These are phyloP conservation scores for Cetonia aurata DNA, from an alignment of 2,888 invertebrate species.

Conservation along the genomic window DNA sequence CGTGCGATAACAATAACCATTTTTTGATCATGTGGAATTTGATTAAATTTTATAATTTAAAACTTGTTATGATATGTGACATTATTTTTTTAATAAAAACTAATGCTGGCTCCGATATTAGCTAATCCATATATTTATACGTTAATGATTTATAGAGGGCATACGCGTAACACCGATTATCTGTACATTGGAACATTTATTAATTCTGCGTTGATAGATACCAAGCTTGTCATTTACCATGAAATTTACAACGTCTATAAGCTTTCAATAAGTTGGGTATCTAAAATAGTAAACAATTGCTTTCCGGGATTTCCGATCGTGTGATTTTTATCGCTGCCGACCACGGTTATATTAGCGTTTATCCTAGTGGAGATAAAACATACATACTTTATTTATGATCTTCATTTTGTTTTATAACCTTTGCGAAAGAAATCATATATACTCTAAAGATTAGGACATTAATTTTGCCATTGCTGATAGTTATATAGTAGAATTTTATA, in stretches of 20 bases:
- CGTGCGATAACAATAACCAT: too few species aligned
- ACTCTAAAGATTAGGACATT: too few species aligned
- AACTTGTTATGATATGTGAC: too few species aligned
- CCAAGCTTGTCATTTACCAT: constrained; percentile 29
- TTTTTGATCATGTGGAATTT: too few species aligned
- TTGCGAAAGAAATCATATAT: too few species aligned
- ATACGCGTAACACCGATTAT: constrained; percentile 28
- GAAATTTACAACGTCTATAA: constrained; percentile 29
- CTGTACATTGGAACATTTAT: constrained; percentile 22
- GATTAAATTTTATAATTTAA: too few species aligned
- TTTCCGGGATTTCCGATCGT: background rate
- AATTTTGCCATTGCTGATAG: too few species aligned
- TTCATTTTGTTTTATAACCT: too few species aligned
- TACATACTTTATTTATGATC: too few species aligned
- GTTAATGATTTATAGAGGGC: constrained; percentile 15
- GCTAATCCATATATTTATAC: background rate
- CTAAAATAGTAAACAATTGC: constrained; percentile 26
- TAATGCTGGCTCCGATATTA: background rate
- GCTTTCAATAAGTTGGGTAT: constrained; percentile 29
- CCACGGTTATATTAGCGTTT: background rate
- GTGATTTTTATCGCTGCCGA: constrained; percentile 17
- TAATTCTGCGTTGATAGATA: constrained; percentile 23
- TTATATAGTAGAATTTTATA: too few species aligned
- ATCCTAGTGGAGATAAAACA: too few species aligned
- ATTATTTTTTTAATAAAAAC: constrained; percentile 24